Percentiles rank a stretch among this genome's conserved stretches.
phyloP scores from a whole-genome alignment of 1,140 invertebrate species.

The Listronotus bonariensis region DNA sequence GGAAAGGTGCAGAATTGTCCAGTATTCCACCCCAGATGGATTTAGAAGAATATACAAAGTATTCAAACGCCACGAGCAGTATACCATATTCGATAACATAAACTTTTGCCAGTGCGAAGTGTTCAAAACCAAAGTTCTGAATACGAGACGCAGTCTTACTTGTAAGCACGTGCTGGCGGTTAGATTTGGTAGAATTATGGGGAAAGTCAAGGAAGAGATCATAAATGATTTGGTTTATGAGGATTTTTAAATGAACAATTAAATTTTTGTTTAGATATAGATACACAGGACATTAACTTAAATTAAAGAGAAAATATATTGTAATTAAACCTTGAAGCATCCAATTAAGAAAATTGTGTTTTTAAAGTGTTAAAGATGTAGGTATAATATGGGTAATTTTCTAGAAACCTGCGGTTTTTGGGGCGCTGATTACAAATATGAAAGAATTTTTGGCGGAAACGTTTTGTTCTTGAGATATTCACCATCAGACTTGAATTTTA shows the following conservation, averaged over 20 bases:
- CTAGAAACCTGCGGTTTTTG: too few relatives aligned
- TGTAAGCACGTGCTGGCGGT: constrained; percentile 70
- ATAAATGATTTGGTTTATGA: constrained; percentile 53
- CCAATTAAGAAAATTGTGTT: too few relatives aligned
- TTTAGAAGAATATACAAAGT: constrained; percentile 61
- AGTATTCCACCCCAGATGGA: constrained; percentile 54
- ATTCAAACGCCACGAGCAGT: constrained; percentile 61
- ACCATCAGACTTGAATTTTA: too few relatives aligned
- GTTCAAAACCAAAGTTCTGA: constrained; percentile 64
- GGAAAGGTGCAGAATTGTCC: constrained; percentile 60
- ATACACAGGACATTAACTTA: too few relatives aligned
- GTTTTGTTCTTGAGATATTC: too few relatives aligned
- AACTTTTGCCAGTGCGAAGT: constrained; percentile 68
- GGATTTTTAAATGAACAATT: constrained; percentile 42
- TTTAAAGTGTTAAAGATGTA: too few relatives aligned
- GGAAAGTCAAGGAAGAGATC: constrained; percentile 57
- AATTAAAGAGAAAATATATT: too few relatives aligned
- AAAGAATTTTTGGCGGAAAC: too few relatives aligned
- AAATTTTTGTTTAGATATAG: constrained; percentile 11
- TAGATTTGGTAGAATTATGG: constrained; percentile 60
- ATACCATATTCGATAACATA: constrained; percentile 64
- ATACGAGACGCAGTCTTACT: constrained; percentile 58
- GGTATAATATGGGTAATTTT: too few relatives aligned
- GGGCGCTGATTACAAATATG: too few relatives aligned
- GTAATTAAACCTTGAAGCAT: too few relatives aligned